Evolutionary conservation across 2,113 vertebrate species (phyloP).

Genomic region (Hemicordylus capensis): DNA sequence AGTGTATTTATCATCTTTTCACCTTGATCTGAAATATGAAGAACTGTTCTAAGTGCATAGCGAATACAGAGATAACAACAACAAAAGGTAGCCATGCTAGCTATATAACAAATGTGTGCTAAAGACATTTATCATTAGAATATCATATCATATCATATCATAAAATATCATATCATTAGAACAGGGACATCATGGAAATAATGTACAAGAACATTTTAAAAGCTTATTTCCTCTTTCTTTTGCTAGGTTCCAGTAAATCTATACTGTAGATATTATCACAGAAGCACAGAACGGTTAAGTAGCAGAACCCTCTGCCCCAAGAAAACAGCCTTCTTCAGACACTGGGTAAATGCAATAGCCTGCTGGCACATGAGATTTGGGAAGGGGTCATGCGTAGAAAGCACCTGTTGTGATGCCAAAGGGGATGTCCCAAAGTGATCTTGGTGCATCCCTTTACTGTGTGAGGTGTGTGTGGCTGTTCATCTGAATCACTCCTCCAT

Average conservation of each 20-base stretch:
- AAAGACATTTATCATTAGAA: background rate
- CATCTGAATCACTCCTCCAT: no score
- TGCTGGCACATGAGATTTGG: no score
- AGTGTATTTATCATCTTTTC: conserved; percentile 56
- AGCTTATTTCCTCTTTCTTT: background rate
- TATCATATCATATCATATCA: background rate
- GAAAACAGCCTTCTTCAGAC: no score
- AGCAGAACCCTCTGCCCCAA: no score
- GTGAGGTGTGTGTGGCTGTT: no score
- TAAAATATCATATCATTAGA: background rate
- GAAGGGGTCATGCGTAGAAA: no score
- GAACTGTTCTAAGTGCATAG: conserved; percentile 17
- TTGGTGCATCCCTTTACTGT: no score
- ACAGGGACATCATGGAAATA: background rate
- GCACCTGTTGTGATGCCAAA: no score
- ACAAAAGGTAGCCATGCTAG: conserved; percentile 30
- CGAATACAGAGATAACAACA: conserved; percentile 34
- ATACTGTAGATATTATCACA: background rate
- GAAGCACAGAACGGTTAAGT: background rate
- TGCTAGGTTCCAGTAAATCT: background rate
- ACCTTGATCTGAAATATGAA: conserved; percentile 59
- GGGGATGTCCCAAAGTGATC: no score
- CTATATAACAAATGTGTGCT: background rate
- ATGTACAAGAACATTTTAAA: background rate
- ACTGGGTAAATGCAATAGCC: no score